Percentiles rank a stretch among this genome's conserved stretches.
Conservation (phyloP, 2,113 vertebrate species). For the Malurus alboscapulatus region DNA sequence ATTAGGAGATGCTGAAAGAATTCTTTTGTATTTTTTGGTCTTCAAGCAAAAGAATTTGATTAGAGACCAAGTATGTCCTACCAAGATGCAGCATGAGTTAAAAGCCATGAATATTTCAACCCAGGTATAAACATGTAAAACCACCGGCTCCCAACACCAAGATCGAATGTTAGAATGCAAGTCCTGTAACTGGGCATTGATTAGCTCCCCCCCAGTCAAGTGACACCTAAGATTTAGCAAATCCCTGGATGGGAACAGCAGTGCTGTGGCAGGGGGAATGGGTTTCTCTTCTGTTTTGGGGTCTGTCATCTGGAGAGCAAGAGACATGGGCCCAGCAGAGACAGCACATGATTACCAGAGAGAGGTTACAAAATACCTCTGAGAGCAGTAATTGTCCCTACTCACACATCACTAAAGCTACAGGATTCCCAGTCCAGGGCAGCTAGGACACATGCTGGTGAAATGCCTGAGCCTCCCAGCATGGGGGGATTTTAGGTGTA, state of each 20-base stretch:
- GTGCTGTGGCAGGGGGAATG: neutral
- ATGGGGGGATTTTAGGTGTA: neutral
- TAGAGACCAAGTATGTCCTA: neutral
- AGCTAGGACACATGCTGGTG: neutral
- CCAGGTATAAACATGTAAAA: neutral
- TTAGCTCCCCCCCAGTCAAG: neutral
- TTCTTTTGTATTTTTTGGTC: neutral
- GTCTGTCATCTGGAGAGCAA: neutral
- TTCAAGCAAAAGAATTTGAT: neutral
- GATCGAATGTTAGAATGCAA: neutral
- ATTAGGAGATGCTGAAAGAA: neutral
- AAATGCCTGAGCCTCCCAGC: neutral
- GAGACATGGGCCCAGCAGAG: neutral
- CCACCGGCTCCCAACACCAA: neutral
- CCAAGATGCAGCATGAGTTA: neutral
- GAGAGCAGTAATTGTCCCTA: neutral
- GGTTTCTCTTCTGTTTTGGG: neutral
- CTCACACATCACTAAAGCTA: neutral
- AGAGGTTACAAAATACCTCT: neutral
- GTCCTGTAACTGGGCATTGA: neutral
- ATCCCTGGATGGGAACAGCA: neutral
- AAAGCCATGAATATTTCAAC: neutral
- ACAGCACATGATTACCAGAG: accelerated
- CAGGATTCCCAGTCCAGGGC: neutral
- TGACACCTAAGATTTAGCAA: neutral